Percentiles rank a stretch among this genome's conserved stretches.
Evolutionary conservation across 1,140 invertebrate species (phyloP).

Genomic region (Dreissena rostriformis): DNA sequence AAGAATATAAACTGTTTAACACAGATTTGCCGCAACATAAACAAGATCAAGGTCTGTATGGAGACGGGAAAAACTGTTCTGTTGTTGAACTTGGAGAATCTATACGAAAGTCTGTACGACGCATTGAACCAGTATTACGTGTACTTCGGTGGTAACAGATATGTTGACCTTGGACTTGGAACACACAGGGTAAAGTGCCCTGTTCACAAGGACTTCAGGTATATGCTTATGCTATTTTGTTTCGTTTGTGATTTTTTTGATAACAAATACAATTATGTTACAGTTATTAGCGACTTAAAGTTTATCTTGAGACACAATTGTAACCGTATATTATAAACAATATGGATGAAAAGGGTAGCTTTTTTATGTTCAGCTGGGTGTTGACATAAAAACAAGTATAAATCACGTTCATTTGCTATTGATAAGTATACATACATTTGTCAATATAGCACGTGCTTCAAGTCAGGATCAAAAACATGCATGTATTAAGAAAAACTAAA

Average conservation of each 20-base stretch:
- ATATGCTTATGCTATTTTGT: constrained; percentile 8
- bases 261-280: background rate
- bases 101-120: constrained; percentile 78
- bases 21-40: constrained; percentile 25
- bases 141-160: constrained; percentile 72
- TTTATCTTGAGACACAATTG: background rate
- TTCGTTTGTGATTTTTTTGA: background rate
- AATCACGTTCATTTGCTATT: no score
- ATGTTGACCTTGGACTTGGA: constrained; percentile 78
- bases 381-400: no score
- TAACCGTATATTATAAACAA: no score
- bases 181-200: constrained; percentile 78
- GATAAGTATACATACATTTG: no score
- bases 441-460: no score
- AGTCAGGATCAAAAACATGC: no score
- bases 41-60: constrained; percentile 78
- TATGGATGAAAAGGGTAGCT: no score
- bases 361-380: no score
- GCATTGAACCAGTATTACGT: constrained; percentile 78
- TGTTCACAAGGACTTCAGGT: constrained; percentile 77
- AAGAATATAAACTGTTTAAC: no score
- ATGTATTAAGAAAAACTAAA: no score
- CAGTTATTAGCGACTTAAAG: background rate
- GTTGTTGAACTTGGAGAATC: constrained; percentile 61
- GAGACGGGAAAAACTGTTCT: constrained; percentile 76